Conservation (phyloP, 2,888 invertebrate species). For the Papilio gigon region DNA sequence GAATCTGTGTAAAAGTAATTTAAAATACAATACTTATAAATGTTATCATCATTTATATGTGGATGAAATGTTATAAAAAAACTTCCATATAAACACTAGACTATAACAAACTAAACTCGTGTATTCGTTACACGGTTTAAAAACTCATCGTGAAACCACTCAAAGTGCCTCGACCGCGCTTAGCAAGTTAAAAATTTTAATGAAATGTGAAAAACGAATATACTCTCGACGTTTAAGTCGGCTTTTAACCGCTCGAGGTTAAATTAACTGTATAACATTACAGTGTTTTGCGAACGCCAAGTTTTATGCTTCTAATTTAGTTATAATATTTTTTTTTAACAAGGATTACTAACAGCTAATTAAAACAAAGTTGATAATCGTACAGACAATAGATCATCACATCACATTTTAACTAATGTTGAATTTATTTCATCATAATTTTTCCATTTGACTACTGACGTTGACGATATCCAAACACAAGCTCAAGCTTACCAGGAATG, state of each 20-base stretch:
- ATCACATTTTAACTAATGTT: too few relatives aligned
- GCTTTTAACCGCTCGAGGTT: slow-evolving; percentile 49
- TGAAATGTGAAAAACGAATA: slow-evolving; percentile 65
- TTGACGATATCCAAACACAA: too few relatives aligned
- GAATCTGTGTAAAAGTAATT: background rate
- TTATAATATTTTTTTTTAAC: background rate
- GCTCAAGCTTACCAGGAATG: too few relatives aligned
- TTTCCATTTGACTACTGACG: too few relatives aligned
- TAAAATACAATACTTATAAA: background rate
- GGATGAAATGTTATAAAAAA: background rate
- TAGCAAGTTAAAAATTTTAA: slow-evolving; percentile 67
- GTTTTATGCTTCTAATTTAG: background rate
- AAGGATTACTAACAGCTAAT: too few relatives aligned
- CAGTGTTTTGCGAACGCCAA: background rate
- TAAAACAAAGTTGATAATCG: background rate
- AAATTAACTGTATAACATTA: slow-evolving; percentile 43
- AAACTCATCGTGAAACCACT: slow-evolving; percentile 53
- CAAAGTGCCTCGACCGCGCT: slow-evolving; percentile 65
- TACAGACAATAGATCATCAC: too few relatives aligned
- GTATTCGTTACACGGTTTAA: slow-evolving; percentile 67
- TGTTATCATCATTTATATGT: background rate
- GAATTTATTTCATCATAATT: too few relatives aligned
- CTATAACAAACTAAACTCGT: slow-evolving; percentile 54
- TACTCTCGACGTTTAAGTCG: slow-evolving; percentile 65
- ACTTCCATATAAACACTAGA: slow-evolving; percentile 2